Base-by-base conservation (phyloP, 2,888 invertebrate species). In the Aphelenchoides bicaudatus region DNA sequence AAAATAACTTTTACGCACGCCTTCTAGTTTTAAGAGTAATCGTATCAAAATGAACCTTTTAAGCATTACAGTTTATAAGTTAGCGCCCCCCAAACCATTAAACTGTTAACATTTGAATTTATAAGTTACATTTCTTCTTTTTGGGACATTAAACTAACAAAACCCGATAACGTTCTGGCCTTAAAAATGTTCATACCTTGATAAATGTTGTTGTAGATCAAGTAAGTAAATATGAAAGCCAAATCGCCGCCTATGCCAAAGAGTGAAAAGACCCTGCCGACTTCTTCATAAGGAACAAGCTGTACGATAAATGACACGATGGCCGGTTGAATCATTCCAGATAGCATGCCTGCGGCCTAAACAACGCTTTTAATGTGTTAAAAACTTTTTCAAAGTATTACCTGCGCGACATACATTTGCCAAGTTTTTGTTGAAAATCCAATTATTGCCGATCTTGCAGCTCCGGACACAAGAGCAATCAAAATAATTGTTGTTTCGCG, bases 391-490 rank as follows among this genome's bases (percentile, higher is more conserved):
- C n/a, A n/a, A n/a, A n/a, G n/a, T n/a, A n/a, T n/a, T n/a, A 57
- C 61, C 29, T 70, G 65, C 23, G 70, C 70, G 3, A 66, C 28
- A 43, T 71, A 71, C 70, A 70, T 71, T 31, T 65, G 58, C 48
- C 46, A 58, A 8, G 54, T 49, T 29, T 56, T 48, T 10, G 51
- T 59, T 1, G 59, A 50, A 4, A 55, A 46, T 21, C 58, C 69
- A 23, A 71, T 65, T 2, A 63, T 38, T 4, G 56, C 30, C 2
- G 62, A 57, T 39, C 70, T 39, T 2, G 61, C 37, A 21, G 61
- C 51, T 2, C 64, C 58, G 2, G 70, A 71, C 10, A 46, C 46
- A 4, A 71, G 39, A 8, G 60, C 70, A 29, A 70, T 71, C 3
- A 71, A 34, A 29, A 70, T 71, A 0, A 70, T 57, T 1, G 70